Base-by-base conservation (phyloP, 2,113 vertebrate genomes). In the Leptobrachium leishanense region DNA sequence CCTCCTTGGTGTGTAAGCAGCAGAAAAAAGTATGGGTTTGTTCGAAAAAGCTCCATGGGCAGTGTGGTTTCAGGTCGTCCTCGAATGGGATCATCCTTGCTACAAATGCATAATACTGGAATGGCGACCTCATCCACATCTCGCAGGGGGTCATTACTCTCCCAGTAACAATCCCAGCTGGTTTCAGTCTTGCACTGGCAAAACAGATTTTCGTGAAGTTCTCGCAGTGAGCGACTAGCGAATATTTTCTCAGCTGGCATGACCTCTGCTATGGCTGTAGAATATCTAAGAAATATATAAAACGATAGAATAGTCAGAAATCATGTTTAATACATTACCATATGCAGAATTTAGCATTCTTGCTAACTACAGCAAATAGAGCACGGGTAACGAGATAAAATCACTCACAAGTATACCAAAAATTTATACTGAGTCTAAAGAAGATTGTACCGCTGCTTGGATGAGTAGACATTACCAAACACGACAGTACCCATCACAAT, bases 121-220 rank as follows among this genome's bases (percentile, higher is more conserved):
- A 97, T 91, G 0, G 94, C 93, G 0, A 90, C 94, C 79, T 97
- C 96, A 2, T 97, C 95, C 20, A 91, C 95, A 0, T 97, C 95
- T n/a, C 95, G 93, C 63, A 97, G 89, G 0, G 96, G 95, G 77
- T 97, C 95, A 0, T 98, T 98, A 80, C 83, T 88, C 15, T 95
- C 94, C 96, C 96, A 97, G 85, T 97, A 97, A 40, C 81, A 59
- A 20, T 91, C 90, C 96, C 95, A 97, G 83, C 88, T 92, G 57
- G 77, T 84, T 59, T 2, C 83, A 72, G 70, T 86, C 83, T 84
- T 85, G 67, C 80, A 84, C 72, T 66, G 84, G 83, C 96, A 98
- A 89, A 94, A 95, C 73, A 96, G 90, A 39, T 85, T 67, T 83
- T 95, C 93, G 78, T 98, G 95, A 82, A 95, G 90, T 78, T 94